phyloP scores from a whole-genome alignment of 2,888 invertebrate genomes.

The Oegoconia quadripuncta region DNA sequence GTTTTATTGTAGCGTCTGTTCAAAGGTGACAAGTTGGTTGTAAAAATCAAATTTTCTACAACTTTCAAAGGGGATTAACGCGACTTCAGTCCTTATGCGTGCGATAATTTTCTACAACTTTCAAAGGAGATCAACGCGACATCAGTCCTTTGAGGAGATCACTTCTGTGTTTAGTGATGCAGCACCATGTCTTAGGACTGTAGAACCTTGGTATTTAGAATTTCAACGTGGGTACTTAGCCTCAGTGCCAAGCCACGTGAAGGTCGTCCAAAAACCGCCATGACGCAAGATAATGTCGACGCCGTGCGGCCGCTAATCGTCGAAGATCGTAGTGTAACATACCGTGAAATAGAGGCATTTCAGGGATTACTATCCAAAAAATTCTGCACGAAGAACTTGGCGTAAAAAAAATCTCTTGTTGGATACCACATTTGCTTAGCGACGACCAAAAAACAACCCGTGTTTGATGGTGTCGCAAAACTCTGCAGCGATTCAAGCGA shows the following conservation, averaged over 20 bases:
- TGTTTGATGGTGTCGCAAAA: conserved; percentile 20
- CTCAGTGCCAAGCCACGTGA: conserved; percentile 19
- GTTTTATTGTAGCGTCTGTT: no score
- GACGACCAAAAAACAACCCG: conserved; percentile 21
- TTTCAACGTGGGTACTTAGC: conserved; percentile 18
- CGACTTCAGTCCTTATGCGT: no score
- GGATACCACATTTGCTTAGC: conserved; percentile 19
- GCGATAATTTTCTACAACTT: no score
- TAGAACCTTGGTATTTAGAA: conserved; percentile 8
- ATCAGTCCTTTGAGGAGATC: no score
- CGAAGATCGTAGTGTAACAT: conserved; percentile 23
- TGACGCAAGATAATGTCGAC: conserved; percentile 17
- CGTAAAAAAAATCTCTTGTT: conserved; percentile 21
- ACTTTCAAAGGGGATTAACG: no score
- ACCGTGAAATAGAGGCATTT: conserved; percentile 21
- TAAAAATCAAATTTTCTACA: no score
- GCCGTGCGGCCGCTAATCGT: conserved; percentile 19
- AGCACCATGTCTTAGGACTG: neutral
- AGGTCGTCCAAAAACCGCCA: conserved; percentile 22
- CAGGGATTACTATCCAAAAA: conserved; percentile 19
- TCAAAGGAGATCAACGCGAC: no score
- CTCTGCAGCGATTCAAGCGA: no score
- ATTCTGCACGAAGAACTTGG: conserved; percentile 19
- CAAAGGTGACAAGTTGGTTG: no score
- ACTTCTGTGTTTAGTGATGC: no score